phyloP scores from a whole-genome alignment of 2,797 vertebrate species.

The Gymnoscopelus braueri region DNA sequence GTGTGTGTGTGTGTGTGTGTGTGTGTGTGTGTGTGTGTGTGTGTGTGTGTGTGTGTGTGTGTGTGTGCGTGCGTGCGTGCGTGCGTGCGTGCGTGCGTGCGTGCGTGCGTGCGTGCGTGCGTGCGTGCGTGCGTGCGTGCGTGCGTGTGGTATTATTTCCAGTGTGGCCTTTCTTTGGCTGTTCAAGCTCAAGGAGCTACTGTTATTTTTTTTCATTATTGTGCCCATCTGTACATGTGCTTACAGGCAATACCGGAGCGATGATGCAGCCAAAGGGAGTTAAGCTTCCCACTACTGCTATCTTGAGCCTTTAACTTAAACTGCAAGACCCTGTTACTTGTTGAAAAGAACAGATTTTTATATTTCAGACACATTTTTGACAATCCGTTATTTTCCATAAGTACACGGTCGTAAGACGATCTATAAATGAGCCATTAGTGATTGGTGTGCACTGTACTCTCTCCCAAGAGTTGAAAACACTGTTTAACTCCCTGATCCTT shows the following conservation, averaged over 20 bases:
- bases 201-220: too few relatives aligned
- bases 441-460: background rate
- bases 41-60: constrained; percentile 4
- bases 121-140: too few relatives aligned
- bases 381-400: too few relatives aligned
- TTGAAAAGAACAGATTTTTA: too few relatives aligned
- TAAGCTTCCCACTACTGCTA: constrained; percentile 3
- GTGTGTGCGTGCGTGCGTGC: background rate
- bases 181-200: background rate
- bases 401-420: background rate
- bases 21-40: constrained; percentile 7
- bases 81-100: too few relatives aligned
- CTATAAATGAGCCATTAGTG: too few relatives aligned
- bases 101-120: too few relatives aligned
- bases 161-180: background rate
- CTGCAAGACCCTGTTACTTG: too few relatives aligned
- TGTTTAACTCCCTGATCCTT: background rate
- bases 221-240: too few relatives aligned
- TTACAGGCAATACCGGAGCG: background rate
- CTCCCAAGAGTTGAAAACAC: constrained; percentile 14
- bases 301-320: background rate
- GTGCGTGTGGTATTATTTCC: background rate
- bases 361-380: too few relatives aligned
- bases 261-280: constrained; percentile 1
- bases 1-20: too few relatives aligned